Evolutionary conservation across 64 coral and sea anemone genomes (phyloP).

Genomic region (Orbicella faveolata): DNA sequence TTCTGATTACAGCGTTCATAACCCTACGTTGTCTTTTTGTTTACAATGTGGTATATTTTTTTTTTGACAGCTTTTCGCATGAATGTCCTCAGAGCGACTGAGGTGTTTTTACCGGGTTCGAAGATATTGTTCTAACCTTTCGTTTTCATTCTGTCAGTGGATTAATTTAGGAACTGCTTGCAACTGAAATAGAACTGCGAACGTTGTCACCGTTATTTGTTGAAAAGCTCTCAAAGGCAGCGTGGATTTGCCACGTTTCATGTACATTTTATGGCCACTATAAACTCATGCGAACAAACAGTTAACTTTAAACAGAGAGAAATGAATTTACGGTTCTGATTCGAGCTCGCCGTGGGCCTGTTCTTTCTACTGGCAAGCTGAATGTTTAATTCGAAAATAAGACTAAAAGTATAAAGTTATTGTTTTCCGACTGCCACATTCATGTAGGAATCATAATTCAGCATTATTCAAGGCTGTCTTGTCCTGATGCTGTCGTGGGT

Average conservation of each 20-base stretch:
- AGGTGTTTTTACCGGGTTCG: not conserved
- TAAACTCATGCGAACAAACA: not conserved
- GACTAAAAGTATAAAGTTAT: not conserved
- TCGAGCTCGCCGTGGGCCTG: too few relatives aligned
- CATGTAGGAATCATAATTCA: not conserved
- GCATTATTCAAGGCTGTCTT: not conserved
- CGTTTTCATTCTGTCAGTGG: not conserved
- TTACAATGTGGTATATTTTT: not conserved
- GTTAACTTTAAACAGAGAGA: too few relatives aligned
- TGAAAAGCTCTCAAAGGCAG: not conserved
- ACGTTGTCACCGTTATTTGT: not conserved
- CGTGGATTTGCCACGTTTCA: not conserved
- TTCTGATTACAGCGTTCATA: constrained; percentile 22
- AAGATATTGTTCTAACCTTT: not conserved
- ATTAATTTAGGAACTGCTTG: not conserved
- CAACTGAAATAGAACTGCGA: constrained; percentile 11
- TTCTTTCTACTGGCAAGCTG: too few relatives aligned
- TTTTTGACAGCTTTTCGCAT: not conserved
- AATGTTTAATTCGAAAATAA: not conserved
- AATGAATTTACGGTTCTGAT: too few relatives aligned
- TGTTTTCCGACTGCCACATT: not conserved
- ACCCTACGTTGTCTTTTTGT: not conserved
- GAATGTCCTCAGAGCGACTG: not conserved
- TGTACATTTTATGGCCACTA: not conserved
- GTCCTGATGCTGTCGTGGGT: not conserved